Base-by-base conservation (phyloP, 2,888 invertebrate species). In the Catocala sponsa region DNA sequence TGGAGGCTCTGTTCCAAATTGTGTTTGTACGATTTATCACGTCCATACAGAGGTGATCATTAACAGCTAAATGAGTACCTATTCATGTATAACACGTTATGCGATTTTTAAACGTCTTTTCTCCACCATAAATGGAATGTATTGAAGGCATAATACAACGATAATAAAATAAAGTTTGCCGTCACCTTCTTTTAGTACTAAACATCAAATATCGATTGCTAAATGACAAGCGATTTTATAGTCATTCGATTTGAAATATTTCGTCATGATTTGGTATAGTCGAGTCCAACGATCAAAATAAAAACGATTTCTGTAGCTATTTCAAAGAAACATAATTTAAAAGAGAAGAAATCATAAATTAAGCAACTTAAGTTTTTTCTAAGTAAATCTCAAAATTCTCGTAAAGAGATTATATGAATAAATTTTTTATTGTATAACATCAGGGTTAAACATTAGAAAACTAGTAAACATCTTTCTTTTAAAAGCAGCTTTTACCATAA, bases 141-240 rank as follows among this genome's bases (percentile, higher is more conserved):
- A 7, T 38, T 38, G 9, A 38, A 38, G 35, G 7, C 35, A 38
- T 38, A 4, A 1, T 38, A 38, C 15, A 42, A 41, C 44, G 38
- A 13, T 47, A 33, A 25, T 56, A 42, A 52, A 33, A 25, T 56
- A 42, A 52, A 52, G 38, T 13, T 54, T 54, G 13, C 25, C 41
- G 25, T 59, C 33, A 48, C 7, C 15, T 35, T 59, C 47, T 55
- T 42, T 12, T 32, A 33, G 12, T 41, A 58, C 41, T 46, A 59
- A 47, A 52, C 56, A 54, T 59, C 54, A 51, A 56, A 59, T 55
- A 55, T 63, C 63, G 60, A 72, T 72, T 72, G 68, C 63, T 73
- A 72, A 77, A 77, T 79, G 76, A 79, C 74, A 71, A 78, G 68
- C 75, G 64, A 70, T 74, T 80, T 78, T 76, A 69, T 70, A 66